These are phyloP conservation scores for Pseudotriccus pelzelni DNA, from an alignment of 2,797 vertebrate species.

Conservation along the genomic window DNA sequence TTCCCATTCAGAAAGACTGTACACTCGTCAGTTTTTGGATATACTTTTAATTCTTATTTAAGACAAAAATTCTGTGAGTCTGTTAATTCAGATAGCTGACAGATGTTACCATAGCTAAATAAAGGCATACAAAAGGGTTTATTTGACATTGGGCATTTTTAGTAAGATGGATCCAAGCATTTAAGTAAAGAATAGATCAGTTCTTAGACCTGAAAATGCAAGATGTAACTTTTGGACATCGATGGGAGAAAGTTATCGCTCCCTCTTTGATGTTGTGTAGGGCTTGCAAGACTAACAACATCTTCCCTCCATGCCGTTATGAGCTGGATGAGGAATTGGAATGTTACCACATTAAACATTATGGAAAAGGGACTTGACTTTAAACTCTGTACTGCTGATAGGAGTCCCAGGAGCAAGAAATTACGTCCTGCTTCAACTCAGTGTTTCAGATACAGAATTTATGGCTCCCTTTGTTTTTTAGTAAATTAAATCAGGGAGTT, in stretches of 20 bases:
- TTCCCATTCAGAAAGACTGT: background rate
- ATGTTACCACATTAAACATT: background rate
- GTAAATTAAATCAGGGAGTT: conserved; percentile 35
- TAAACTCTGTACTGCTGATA: background rate
- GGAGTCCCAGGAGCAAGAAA: background rate
- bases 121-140: background rate
- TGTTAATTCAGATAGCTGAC: background rate
- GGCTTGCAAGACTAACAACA: background rate
- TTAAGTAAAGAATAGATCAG: background rate
- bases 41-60: background rate
- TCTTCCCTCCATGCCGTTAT: background rate
- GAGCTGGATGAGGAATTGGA: background rate
- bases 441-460: background rate
- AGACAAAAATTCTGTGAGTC: background rate
- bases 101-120: background rate
- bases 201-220: background rate
- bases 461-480: background rate
- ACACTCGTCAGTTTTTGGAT: background rate
- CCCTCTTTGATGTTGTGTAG: background rate
- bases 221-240: background rate
- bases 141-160: background rate
- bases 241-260: background rate
- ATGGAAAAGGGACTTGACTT: background rate
- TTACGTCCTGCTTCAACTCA: background rate
- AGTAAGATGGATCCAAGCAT: background rate